Evolutionary conservation across 2,113 vertebrate species (phyloP).

Genomic region (Orientallactaga bullata): DNA sequence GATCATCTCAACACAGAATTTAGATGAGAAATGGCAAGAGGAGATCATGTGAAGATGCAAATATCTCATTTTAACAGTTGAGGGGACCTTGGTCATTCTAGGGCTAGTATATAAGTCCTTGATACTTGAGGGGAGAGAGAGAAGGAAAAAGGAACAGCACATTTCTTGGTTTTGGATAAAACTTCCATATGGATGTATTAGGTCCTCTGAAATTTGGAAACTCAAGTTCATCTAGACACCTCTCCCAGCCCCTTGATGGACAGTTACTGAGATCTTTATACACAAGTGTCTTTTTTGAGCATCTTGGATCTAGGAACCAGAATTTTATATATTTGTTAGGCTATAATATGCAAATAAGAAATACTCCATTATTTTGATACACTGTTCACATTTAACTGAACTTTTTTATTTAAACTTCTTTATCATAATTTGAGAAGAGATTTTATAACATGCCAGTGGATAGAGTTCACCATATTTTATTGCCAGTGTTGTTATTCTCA

Average conservation of each 20-base stretch:
- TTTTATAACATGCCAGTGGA: slow-evolving; percentile 81
- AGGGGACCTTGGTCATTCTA: background rate
- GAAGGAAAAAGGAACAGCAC: background rate
- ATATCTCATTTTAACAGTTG: background rate
- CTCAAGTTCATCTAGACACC: background rate
- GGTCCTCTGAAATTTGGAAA: background rate
- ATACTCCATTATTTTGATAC: slow-evolving; percentile 77
- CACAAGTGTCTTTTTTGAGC: slow-evolving; percentile 54
- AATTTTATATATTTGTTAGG: slow-evolving; percentile 81
- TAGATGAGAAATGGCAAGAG: background rate
- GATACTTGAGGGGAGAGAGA: background rate
- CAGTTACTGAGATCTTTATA: background rate
- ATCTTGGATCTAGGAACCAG: slow-evolving; percentile 61
- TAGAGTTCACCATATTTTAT: slow-evolving; percentile 79
- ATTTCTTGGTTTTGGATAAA: background rate
- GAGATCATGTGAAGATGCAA: background rate
- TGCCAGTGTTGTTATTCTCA: slow-evolving; percentile 75
- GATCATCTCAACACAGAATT: background rate
- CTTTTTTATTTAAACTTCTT: no score
- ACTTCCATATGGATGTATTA: background rate
- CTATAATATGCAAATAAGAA: slow-evolving; percentile 81
- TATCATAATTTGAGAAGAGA: slow-evolving; percentile 83
- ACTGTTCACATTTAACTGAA: slow-evolving; percentile 83
- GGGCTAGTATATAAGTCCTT: background rate
- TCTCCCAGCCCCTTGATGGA: background rate